Conservation (phyloP, 2,113 vertebrate genomes). For the Pelecanus crispus region DNA sequence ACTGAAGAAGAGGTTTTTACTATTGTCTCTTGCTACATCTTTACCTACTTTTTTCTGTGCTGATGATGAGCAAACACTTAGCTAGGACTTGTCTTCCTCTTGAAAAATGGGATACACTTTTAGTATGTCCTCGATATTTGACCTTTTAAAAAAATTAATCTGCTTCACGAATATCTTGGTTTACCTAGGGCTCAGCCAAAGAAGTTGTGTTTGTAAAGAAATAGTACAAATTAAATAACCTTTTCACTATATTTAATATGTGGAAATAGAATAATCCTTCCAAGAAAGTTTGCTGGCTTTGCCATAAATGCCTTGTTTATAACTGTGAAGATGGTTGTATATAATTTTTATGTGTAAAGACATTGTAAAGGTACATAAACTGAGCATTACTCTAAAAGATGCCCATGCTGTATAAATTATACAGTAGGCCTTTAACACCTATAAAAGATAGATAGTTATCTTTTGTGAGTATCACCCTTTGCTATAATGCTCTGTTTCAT, state of each 20-base stretch:
- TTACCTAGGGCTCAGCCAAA: not conserved
- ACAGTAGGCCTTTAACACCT: not conserved
- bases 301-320: not conserved
- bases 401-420: not conserved
- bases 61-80: not conserved
- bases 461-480: not conserved
- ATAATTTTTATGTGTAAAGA: not conserved
- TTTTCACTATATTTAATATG: not conserved
- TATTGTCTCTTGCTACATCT: not conserved
- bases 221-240: not conserved
- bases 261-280: not conserved
- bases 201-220: not conserved
- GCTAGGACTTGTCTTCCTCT: not conserved
- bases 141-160: not conserved
- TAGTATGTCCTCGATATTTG: not conserved
- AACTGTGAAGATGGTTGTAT: not conserved
- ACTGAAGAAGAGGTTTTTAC: not conserved
- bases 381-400: not conserved
- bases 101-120: not conserved
- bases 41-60: not conserved
- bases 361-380: constrained; percentile 22
- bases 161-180: not conserved
- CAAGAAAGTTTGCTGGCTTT: not conserved
- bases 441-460: not conserved
- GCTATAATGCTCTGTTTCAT: not conserved